Conservation (phyloP, 2,797 vertebrate species). For the Characodon lateralis region DNA sequence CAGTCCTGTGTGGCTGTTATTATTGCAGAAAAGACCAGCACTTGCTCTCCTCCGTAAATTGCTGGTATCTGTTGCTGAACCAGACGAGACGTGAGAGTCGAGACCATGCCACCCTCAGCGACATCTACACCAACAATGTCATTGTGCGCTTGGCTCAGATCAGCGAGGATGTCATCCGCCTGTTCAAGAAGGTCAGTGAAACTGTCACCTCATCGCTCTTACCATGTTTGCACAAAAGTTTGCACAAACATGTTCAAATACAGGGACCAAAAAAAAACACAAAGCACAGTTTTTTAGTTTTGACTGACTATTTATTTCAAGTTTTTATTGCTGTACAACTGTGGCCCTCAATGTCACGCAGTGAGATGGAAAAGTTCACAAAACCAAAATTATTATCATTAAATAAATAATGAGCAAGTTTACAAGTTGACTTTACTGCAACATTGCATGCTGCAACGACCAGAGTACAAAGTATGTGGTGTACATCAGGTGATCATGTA, state of each 20-base stretch:
- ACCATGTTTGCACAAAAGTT: conserved; percentile 4
- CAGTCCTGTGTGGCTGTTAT: not conserved
- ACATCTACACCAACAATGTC: conserved; percentile 98
- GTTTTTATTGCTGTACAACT: not conserved
- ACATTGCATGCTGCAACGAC: too few relatives aligned
- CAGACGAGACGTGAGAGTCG: conserved; percentile 95
- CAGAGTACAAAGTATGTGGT: too few relatives aligned
- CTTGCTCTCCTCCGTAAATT: conserved; percentile 95
- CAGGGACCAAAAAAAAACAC: not conserved
- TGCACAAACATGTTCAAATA: not conserved
- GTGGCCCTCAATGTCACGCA: not conserved
- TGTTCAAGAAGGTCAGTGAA: conserved; percentile 92
- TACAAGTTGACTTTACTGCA: too few relatives aligned
- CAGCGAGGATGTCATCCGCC: conserved; percentile 95
- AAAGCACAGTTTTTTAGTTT: not conserved
- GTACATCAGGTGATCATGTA: too few relatives aligned
- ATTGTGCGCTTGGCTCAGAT: conserved; percentile 94
- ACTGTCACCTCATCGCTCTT: not conserved
- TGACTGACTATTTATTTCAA: not conserved
- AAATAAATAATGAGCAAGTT: too few relatives aligned
- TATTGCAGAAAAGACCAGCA: conserved; percentile 93
- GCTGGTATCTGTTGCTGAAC: conserved; percentile 97
- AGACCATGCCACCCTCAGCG: conserved; percentile 94
- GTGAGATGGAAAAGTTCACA: not conserved
- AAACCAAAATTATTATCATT: too few relatives aligned